Evolutionary conservation across 2,797 vertebrate genomes (phyloP).

Genomic region (Lagorchestes hirsutus): DNA sequence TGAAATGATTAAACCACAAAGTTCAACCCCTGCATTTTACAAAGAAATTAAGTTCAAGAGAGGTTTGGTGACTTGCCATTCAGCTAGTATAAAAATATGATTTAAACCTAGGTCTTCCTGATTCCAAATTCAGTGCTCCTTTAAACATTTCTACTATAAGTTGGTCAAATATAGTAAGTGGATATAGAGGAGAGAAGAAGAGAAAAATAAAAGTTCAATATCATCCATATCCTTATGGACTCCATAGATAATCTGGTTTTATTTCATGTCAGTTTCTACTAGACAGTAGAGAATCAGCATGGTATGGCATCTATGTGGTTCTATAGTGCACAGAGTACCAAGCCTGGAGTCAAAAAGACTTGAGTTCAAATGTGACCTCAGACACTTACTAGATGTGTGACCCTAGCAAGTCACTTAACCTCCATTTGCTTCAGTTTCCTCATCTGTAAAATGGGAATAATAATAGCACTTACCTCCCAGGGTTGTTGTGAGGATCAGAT

Average conservation of each 20-base stretch:
- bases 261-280: not conserved
- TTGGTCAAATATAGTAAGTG: not conserved
- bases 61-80: not conserved
- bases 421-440: not conserved
- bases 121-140: not conserved
- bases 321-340: not conserved
- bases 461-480: not conserved
- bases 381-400: not conserved
- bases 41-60: not conserved
- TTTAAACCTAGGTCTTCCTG: not conserved
- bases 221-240: not conserved
- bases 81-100: not conserved
- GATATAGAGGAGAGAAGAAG: not conserved
- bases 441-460: not conserved
- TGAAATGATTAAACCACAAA: no score
- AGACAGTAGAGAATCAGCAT: not conserved
- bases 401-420: not conserved
- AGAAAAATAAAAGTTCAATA: not conserved
- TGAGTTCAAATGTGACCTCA: not conserved
- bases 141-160: not conserved
- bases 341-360: not conserved
- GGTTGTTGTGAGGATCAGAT: not conserved
- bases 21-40: not conserved
- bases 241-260: not conserved
- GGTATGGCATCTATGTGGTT: not conserved